A percentile compares a stretch with the other conserved stretches of the same genome.
Conservation (phyloP, 2,888 invertebrate genomes). For the Linnaemya vulpina region DNA sequence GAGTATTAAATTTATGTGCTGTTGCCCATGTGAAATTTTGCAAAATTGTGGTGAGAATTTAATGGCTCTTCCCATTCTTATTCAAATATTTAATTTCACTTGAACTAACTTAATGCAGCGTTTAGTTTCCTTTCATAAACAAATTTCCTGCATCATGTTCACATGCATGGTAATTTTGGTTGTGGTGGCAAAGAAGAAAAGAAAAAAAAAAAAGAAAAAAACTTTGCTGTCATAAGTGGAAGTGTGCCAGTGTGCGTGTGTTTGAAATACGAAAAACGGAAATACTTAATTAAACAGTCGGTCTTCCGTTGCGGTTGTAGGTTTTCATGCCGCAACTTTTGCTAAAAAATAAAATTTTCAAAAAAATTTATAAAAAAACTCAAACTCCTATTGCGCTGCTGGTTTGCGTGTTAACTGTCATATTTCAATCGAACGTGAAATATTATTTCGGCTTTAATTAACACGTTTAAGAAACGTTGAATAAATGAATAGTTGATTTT, state of each 20-base stretch:
- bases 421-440: neutral
- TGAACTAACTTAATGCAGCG: neutral
- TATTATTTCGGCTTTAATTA: conserved; percentile 5
- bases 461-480: conserved; percentile 4
- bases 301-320: conserved; percentile 8
- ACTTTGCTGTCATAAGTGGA: neutral
- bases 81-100: conserved; percentile 1
- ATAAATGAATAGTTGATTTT: conserved; percentile 1
- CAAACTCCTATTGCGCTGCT: neutral
- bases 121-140: conserved; percentile 14
- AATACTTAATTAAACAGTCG: conserved; percentile 34
- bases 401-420: conserved; percentile 2
- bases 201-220: neutral
- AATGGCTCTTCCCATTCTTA: neutral
- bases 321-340: neutral
- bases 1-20: neutral
- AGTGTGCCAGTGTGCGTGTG: neutral
- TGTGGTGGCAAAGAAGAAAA: too few species aligned
- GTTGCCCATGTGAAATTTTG: neutral
- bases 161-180: neutral
- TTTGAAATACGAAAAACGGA: neutral
- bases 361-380: neutral
- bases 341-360: neutral
- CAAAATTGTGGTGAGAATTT: neutral
- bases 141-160: conserved; percentile 12